Conservation (phyloP, 1,140 invertebrate species). For the Lerema accius region DNA sequence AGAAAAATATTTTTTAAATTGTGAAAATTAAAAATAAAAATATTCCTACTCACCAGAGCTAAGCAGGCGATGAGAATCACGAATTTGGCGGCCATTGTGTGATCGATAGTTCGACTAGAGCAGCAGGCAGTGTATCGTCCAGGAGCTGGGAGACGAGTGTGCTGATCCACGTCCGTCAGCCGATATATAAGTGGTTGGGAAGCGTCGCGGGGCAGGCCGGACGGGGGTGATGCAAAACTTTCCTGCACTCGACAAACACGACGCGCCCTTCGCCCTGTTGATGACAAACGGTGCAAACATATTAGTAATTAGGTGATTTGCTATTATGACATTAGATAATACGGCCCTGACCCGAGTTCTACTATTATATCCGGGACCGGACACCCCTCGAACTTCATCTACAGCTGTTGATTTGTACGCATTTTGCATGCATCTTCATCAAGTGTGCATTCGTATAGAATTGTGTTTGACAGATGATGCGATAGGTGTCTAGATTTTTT, state of each 20-base stretch:
- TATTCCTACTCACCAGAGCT: constrained; percentile 58
- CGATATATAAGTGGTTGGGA: constrained; percentile 37
- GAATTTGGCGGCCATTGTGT: constrained; percentile 57
- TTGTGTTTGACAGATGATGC: too few species aligned
- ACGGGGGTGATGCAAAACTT: constrained; percentile 35
- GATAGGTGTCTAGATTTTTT: too few species aligned
- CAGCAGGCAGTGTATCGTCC: constrained; percentile 16
- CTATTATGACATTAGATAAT: constrained; percentile 5
- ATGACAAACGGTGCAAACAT: constrained; percentile 33
- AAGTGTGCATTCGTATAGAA: too few species aligned
- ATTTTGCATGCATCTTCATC: constrained; percentile 2
- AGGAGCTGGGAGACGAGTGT: constrained; percentile 29
- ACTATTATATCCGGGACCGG: constrained; percentile 9
- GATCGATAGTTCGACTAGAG: background rate
- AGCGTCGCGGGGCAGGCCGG: constrained; percentile 4
- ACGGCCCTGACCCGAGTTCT: constrained; percentile 6
- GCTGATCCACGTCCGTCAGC: background rate
- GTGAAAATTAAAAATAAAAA: background rate
- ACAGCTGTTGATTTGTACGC: background rate
- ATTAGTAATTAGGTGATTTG: constrained; percentile 41
- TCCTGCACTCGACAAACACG: constrained; percentile 43
- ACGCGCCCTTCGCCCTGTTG: constrained; percentile 43
- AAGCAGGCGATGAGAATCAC: constrained; percentile 58
- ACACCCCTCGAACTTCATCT: too few species aligned
- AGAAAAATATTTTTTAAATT: too few species aligned